Evolutionary conservation across 2,113 vertebrate genomes (phyloP), one percentile per base, ranked within the genome.

Genomic region (Scalopus aquaticus): DNA sequence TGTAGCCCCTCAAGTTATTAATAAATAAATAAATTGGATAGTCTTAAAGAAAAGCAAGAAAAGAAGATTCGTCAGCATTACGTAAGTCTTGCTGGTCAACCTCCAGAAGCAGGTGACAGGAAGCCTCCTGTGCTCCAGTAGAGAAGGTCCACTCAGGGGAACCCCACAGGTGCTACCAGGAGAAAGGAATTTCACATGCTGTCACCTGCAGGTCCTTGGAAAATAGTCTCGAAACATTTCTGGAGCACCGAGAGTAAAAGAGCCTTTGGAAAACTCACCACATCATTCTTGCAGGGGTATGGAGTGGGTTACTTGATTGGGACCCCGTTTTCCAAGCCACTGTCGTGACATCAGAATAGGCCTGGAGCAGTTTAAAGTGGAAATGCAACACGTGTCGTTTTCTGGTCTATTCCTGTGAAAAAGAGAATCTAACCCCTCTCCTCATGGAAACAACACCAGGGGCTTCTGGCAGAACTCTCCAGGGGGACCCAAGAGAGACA

Each of bases 391-490:
- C 10, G 42, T 81, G 62, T 95, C 95, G 56, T 56, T 96, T 96
- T n/a, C 49, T 94, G 93, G 7, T 64, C 95, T 96, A 67, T 1
- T 60, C 32, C 49, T 35, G 35, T 82, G 6, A 67, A 96, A 86
- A 78, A 91, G 90, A 96, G 73, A 54, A 49, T 42, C 28, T 51
- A 28, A 37, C 13, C 78, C 4, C 93, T 95, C 88, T 72, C 49
- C 65, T 20, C 37, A 80, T 28, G 93, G 79, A 87, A 91, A 87
- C 44, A 37, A 90, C 97, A 90, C 67, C 17, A 6, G 64, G 32
- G 39, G 96, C 2, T 9, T 83, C 16, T 24, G 69, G n/a, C 62
- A 15, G 64, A 96, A 93, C n/a, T 69, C 49, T 87, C 15, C 37
- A 74, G 46, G 51, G 93, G 95, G 81, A 60, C 3, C 42, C 56